Conservation (phyloP, 1,140 invertebrate species). For the Heliothis subflexa region DNA sequence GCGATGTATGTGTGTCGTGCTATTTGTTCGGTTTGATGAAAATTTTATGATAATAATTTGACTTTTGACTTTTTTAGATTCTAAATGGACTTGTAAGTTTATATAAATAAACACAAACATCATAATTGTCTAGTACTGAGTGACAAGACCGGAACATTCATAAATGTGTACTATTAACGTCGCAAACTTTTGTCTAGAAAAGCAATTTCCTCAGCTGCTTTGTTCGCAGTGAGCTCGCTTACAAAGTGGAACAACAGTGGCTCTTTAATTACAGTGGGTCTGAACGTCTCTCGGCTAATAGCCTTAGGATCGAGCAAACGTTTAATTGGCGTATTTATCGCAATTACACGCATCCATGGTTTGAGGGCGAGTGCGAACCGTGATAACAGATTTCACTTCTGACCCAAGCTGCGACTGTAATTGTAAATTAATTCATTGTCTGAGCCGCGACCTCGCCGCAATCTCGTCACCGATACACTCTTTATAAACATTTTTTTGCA, state of each 20-base stretch:
- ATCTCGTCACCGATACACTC: constrained; percentile 40
- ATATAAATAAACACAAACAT: not conserved
- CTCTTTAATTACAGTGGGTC: constrained; percentile 64
- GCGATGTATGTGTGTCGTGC: not conserved
- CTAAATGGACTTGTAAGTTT: not conserved
- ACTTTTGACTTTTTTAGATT: not conserved
- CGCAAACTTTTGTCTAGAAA: constrained; percentile 22
- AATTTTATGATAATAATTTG: not conserved
- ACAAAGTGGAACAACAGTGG: constrained; percentile 56
- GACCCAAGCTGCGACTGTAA: constrained; percentile 71
- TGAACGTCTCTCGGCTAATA: constrained; percentile 65
- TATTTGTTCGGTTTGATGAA: not conserved
- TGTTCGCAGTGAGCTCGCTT: constrained; percentile 1
- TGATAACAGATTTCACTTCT: constrained; percentile 81
- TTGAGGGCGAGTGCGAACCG: constrained; percentile 68
- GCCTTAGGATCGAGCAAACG: constrained; percentile 72
- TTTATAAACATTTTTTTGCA: constrained; percentile 64
- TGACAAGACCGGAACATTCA: not conserved
- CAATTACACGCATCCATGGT: constrained; percentile 82
- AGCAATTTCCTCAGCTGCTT: constrained; percentile 33
- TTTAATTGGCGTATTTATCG: constrained; percentile 76
- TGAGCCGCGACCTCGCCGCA: constrained; percentile 53
- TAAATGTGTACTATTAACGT: not conserved
- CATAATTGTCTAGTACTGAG: not conserved
- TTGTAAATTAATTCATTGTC: constrained; percentile 70